A percentile compares a stretch with the other conserved stretches of the same genome.
Conservation (phyloP, 2,113 vertebrate genomes). For the Mastomys natalensis region DNA sequence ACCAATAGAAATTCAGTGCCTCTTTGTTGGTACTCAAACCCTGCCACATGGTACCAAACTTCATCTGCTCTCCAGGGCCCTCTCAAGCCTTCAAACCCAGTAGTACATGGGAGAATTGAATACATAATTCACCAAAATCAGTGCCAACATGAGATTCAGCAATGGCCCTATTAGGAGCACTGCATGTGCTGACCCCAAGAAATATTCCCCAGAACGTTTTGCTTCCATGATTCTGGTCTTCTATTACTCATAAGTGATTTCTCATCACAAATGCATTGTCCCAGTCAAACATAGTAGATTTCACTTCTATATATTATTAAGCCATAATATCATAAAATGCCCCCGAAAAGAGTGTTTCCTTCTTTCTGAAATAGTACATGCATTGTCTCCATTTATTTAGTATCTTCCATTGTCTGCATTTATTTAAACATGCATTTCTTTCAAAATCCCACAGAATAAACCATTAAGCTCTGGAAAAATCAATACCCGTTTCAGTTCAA, state of each 20-base stretch:
- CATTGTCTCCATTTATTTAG: background rate
- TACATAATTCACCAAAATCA: background rate
- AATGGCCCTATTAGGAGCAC: background rate
- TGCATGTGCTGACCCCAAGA: background rate
- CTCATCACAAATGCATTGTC: background rate
- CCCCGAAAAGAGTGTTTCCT: background rate
- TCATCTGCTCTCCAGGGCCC: background rate
- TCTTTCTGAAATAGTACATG: background rate
- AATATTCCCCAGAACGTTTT: background rate
- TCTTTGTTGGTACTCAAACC: background rate
- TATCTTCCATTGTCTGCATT: background rate
- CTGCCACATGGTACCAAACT: background rate
- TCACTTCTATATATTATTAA: background rate
- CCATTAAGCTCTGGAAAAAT: too few relatives aligned
- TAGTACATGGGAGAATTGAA: background rate
- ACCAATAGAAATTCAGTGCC: background rate
- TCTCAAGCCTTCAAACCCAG: background rate
- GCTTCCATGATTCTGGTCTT: background rate
- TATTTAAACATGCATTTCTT: background rate
- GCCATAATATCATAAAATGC: background rate
- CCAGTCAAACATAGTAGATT: background rate
- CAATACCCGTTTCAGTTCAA: background rate
- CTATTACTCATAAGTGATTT: too few relatives aligned
- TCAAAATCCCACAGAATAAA: background rate
- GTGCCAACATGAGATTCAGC: background rate